These are phyloP conservation scores for Cinclus mexicanus DNA, from an alignment of 2,113 vertebrate genomes.

Conservation along the genomic window DNA sequence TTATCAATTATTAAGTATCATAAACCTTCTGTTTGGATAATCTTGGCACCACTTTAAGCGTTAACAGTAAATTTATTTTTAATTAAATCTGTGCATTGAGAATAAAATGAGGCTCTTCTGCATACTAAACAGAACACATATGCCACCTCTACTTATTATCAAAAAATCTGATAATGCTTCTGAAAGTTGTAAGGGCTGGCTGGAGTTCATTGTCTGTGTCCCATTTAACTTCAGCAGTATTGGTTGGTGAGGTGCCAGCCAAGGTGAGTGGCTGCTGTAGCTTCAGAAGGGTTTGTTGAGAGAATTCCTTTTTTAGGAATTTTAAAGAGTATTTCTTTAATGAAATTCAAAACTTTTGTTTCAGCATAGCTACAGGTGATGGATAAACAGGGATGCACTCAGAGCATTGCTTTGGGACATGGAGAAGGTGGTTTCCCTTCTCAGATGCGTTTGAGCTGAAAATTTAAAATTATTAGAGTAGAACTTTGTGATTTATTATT, in stretches of 20 bases:
- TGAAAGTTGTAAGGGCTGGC: slow-evolving; percentile 58
- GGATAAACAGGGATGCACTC: rapidly evolving
- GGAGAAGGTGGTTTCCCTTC: background rate
- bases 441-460: background rate
- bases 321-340: background rate
- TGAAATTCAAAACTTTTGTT: background rate
- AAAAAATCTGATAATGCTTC: slow-evolving; percentile 60
- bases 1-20: slow-evolving; percentile 82
- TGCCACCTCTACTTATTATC: slow-evolving; percentile 61
- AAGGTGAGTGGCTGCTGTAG: background rate
- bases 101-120: slow-evolving; percentile 67
- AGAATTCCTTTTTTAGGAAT: background rate
- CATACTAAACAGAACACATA: slow-evolving; percentile 65
- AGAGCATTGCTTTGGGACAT: background rate
- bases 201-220: slow-evolving; percentile 54
- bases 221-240: slow-evolving; percentile 40
- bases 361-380: background rate
- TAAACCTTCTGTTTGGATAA: slow-evolving; percentile 78
- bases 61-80: slow-evolving; percentile 84
- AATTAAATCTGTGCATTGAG: slow-evolving; percentile 79
- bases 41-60: slow-evolving; percentile 76
- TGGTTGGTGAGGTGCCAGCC: slow-evolving; percentile 24
- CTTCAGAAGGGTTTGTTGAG: background rate
- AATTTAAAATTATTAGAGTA: background rate
- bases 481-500: background rate